Conservation (phyloP, 2,797 vertebrate species). For the Cossypha dichroa region DNA sequence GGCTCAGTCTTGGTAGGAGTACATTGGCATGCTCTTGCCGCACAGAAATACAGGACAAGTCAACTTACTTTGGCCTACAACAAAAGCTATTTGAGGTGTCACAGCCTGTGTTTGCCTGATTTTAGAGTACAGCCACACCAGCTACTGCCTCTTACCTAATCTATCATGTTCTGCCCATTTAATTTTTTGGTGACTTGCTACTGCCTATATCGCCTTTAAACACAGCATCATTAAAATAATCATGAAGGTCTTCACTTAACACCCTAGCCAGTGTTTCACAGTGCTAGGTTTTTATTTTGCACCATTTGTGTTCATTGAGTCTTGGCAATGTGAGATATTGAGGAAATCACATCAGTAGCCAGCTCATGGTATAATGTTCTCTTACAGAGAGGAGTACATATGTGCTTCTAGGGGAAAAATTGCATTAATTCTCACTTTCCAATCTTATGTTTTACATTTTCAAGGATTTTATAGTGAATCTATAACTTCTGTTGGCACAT, state of each 20-base stretch:
- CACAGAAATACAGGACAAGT: too few relatives aligned
- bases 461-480: neutral
- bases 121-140: neutral
- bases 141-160: neutral
- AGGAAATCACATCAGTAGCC: neutral
- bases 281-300: neutral
- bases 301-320: neutral
- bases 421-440: neutral
- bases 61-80: too few relatives aligned
- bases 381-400: neutral
- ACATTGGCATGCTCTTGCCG: too few relatives aligned
- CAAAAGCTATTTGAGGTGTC: neutral
- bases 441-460: neutral
- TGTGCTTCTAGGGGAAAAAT: neutral
- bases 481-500: neutral
- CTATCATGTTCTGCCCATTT: neutral
- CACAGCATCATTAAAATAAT: neutral
- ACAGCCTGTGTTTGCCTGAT: neutral
- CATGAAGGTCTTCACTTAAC: neutral
- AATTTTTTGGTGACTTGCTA: neutral
- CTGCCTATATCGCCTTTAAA: neutral
- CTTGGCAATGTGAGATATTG: neutral
- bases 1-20: too few relatives aligned
- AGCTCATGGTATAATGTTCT: neutral
- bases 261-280: neutral